Evolutionary conservation across 2,113 vertebrate species (phyloP), one percentile per base, ranked within the genome.

Genomic region (Saccopteryx leptura): DNA sequence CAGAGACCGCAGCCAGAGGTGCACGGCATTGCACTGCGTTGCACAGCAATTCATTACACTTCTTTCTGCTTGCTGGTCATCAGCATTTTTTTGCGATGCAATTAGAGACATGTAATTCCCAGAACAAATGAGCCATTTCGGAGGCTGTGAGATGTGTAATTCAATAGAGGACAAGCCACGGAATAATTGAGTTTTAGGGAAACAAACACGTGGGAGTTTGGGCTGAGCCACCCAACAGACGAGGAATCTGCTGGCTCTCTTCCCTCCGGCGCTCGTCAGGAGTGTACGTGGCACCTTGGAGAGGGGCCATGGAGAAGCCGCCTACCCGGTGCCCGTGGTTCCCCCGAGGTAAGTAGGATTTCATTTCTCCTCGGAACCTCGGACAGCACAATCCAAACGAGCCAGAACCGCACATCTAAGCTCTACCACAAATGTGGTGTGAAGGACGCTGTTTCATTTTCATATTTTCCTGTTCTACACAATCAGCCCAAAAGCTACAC

Each of bases 41-140:
- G 2, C 39, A 39, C 39, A 3, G 39, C 39, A 39, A 3, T 39
- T 39, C 39, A 39, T 39, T 39, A 39, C 39, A 39, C 39, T 39
- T 39, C 39, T 39, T 39, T 39, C 39, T 39, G 39, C 39, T 39
- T 50, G 63, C 48, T 14, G 52, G 12, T 33, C 78, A 79, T 95
- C 91, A 93, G 88, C 48, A 63, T 78, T 97, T 97, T 39, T 39
- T 85, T 76, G 33, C 52, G 83, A 39, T 87, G 19, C 39, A 81
- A 24, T 54, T 79, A 95, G 26, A 91, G 39, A 28, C 46, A 1
- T 50, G 19, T 93, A 66, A 50, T 69, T 91, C 95, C 90, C 74
- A 69, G 91, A 95, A 88, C 92, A 74, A 96, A 96, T 71, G 93
- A 96, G 93, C 94, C 92, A 76, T 82, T 94, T 89, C 1, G 18